phyloP scores from a whole-genome alignment of 2,888 invertebrate species.

The Frankliniella fusca region DNA sequence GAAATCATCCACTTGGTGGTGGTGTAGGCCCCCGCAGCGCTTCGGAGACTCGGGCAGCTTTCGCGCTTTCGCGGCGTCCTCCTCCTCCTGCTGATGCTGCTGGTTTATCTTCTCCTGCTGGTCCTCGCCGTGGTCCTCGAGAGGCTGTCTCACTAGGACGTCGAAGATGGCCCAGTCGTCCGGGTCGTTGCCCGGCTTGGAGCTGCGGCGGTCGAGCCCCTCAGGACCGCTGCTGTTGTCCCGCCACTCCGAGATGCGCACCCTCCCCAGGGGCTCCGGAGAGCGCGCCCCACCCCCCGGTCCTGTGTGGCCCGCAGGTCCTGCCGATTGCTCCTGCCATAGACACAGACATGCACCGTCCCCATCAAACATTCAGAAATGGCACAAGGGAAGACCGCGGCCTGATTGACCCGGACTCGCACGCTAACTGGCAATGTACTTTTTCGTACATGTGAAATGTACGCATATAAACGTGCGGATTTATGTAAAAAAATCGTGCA shows the following conservation, averaged over 20 bases:
- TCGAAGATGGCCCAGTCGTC: slow-evolving; percentile 19
- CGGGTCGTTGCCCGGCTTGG: background rate
- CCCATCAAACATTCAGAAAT: no score
- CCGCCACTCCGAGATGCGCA: background rate
- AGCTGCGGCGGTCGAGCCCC: background rate
- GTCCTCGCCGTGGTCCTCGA: background rate
- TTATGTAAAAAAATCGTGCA: no score
- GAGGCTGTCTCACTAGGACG: background rate
- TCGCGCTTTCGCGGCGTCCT: background rate
- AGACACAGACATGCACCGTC: no score
- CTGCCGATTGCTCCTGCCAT: background rate
- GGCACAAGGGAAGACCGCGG: no score
- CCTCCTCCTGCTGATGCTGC: background rate
- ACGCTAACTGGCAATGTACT: no score
- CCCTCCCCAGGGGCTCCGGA: background rate
- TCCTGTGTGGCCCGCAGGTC: background rate
- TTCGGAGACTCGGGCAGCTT: background rate
- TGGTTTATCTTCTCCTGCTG: background rate
- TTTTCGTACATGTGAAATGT: no score
- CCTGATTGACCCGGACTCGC: no score
- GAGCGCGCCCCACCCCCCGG: background rate
- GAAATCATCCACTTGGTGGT: background rate
- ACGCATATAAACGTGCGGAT: no score
- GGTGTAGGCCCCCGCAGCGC: background rate
- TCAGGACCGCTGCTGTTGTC: background rate